phyloP scores from a whole-genome alignment of 2,888 invertebrate species.

The Acholoe squamosa region DNA sequence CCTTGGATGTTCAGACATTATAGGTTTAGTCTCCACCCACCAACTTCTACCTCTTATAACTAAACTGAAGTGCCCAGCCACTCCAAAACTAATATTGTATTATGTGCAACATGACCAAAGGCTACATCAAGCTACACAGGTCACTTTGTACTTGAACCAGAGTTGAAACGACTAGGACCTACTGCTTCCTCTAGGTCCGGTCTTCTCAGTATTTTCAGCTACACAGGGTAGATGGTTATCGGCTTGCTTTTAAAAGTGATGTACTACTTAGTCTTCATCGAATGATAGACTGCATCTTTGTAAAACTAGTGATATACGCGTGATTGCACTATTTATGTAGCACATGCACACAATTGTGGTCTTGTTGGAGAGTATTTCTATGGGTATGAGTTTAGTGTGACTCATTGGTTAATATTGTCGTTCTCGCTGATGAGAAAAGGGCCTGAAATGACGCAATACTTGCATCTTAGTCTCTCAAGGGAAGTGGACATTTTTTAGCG shows the following conservation, averaged over 20 bases:
- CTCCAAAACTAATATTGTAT: not conserved
- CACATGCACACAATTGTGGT: constrained; percentile 13
- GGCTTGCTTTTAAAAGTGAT: not conserved
- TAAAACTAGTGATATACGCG: not conserved
- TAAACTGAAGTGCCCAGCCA: not conserved
- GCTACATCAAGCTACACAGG: not conserved
- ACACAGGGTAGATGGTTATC: not conserved
- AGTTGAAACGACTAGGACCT: not conserved
- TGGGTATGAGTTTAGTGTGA: too few relatives aligned
- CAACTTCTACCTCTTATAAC: not conserved
- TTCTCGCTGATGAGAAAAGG: too few relatives aligned
- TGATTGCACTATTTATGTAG: constrained; percentile 27
- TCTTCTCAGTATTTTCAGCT: not conserved
- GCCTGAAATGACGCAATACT: too few relatives aligned
- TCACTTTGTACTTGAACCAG: not conserved
- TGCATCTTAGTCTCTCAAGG: too few relatives aligned
- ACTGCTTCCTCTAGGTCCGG: not conserved
- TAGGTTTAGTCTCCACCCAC: not conserved
- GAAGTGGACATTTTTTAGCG: too few relatives aligned
- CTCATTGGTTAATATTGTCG: too few relatives aligned
- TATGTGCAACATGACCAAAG: not conserved
- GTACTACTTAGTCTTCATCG: not conserved
- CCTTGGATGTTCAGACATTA: not conserved
- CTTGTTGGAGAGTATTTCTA: not conserved
- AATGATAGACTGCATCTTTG: not conserved